phyloP scores from a whole-genome alignment of 2,113 vertebrate species.

The Edolisoma coerulescens region DNA sequence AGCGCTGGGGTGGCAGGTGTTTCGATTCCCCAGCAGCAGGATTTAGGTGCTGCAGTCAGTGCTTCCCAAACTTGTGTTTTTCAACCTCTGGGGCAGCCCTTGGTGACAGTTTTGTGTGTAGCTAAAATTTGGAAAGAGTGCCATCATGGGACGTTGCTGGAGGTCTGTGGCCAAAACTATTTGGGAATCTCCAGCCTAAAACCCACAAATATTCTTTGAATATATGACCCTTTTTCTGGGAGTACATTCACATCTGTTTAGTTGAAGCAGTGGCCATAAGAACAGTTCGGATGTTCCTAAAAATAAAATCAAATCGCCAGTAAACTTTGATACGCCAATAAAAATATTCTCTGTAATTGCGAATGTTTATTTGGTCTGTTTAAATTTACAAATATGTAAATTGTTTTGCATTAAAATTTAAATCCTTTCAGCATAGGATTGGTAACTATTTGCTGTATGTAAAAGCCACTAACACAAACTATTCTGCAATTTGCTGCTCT shows the following conservation, averaged over 20 bases:
- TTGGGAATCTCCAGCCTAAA: background rate
- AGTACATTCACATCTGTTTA: background rate
- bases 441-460: background rate
- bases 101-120: background rate
- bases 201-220: background rate
- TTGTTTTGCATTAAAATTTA: background rate
- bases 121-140: background rate
- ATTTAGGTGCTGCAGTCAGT: background rate
- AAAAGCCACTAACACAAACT: background rate
- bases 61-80: background rate
- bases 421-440: background rate
- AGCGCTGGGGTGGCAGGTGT: rapidly evolving
- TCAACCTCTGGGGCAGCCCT: background rate
- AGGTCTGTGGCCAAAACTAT: background rate
- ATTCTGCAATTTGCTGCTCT: background rate
- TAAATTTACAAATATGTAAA: background rate
- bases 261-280: background rate
- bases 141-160: background rate
- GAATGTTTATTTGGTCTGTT: background rate
- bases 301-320: background rate
- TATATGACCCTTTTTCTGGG: background rate
- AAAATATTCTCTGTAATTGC: background rate
- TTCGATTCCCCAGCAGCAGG: background rate
- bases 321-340: background rate
- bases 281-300: background rate